phyloP scores from a whole-genome alignment of 2,113 vertebrate species.

The Hippocampus comes region DNA sequence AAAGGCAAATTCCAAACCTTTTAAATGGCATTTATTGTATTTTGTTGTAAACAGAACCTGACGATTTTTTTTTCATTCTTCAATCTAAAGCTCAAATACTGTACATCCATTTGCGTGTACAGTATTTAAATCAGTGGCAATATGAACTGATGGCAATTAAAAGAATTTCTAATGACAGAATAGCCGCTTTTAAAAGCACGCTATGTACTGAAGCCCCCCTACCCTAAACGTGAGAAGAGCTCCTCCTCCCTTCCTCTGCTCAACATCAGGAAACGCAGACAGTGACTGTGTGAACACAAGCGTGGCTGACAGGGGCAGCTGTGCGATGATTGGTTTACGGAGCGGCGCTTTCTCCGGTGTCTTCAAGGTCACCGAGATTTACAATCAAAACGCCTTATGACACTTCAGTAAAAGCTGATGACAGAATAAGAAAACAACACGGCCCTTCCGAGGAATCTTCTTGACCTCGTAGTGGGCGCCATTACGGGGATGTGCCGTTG shows the following conservation, averaged over 20 bases:
- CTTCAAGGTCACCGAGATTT: constrained; percentile 92
- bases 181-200: constrained; percentile 34
- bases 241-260: constrained; percentile 56
- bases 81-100: too few relatives aligned
- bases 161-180: constrained; percentile 24
- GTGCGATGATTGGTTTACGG: constrained; percentile 90
- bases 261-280: constrained; percentile 68
- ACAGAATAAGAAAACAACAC: constrained; percentile 72
- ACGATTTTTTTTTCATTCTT: background rate
- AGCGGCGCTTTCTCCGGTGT: constrained; percentile 84
- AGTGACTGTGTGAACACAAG: constrained; percentile 77
- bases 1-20: too few relatives aligned
- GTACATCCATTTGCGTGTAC: background rate
- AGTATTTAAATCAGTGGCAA: background rate
- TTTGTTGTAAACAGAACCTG: background rate
- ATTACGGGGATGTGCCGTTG: constrained; percentile 56
- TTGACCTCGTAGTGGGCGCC: constrained; percentile 78
- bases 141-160: background rate
- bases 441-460: constrained; percentile 77
- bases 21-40: background rate
- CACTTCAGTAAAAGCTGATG: constrained; percentile 86
- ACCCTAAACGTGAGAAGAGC: constrained; percentile 41
- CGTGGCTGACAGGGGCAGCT: constrained; percentile 82
- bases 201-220: constrained; percentile 24
- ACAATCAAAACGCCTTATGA: constrained; percentile 82